Evolutionary conservation across 2,888 invertebrate genomes (phyloP).

Genomic region (Acleris emargana): DNA sequence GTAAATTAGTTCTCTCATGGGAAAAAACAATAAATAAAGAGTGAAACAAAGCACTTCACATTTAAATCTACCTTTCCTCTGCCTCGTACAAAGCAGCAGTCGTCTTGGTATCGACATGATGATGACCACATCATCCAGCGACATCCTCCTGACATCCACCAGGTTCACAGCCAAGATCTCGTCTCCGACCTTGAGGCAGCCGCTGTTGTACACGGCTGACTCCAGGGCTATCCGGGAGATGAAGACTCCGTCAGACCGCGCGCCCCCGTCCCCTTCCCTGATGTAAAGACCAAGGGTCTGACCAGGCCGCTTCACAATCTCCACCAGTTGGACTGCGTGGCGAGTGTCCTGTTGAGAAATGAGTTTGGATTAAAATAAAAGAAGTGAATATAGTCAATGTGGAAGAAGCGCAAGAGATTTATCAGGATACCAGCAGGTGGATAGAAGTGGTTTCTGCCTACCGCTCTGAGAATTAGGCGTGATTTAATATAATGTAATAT

Average conservation of each 20-base stretch:
- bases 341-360: constrained; percentile 85
- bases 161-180: constrained; percentile 99
- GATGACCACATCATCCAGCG: constrained; percentile 99
- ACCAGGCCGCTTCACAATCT: constrained; percentile 99
- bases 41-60: not conserved
- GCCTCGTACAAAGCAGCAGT: constrained; percentile 95
- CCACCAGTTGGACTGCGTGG: constrained; percentile 95
- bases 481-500: too few species aligned
- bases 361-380: not conserved
- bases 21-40: not conserved
- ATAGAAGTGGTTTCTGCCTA: too few species aligned
- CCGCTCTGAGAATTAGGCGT: too few species aligned
- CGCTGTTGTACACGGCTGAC: constrained; percentile 98
- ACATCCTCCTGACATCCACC: constrained; percentile 99
- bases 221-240: constrained; percentile 96
- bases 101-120: constrained; percentile 99
- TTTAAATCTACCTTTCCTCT: constrained; percentile 85
- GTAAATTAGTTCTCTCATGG: too few species aligned
- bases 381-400: too few species aligned
- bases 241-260: constrained; percentile 97
- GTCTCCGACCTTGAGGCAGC: constrained; percentile 98
- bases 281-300: constrained; percentile 99
- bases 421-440: too few species aligned
- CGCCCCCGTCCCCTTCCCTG: constrained; percentile 99
- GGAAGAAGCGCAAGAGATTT: too few species aligned